Percentiles rank a stretch among this genome's conserved stretches.
Evolutionary conservation across 1,140 invertebrate species (phyloP).

Genomic region (Eurytemora carolleeae): DNA sequence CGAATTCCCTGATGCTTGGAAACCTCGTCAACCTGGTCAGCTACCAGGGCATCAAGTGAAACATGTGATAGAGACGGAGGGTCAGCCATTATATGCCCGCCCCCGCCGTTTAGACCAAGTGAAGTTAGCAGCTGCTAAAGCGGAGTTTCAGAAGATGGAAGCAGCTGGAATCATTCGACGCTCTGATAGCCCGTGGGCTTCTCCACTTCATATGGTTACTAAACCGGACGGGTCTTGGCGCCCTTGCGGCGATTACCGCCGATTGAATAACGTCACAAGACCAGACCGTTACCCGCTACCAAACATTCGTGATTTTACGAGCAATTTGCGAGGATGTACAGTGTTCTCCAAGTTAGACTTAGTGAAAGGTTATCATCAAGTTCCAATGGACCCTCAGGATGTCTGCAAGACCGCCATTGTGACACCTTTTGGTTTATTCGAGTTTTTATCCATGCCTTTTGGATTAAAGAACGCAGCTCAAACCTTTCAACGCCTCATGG

Average conservation of each 20-base stretch:
- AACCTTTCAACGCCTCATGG: too few species aligned
- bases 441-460: too few species aligned
- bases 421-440: too few species aligned
- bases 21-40: too few species aligned
- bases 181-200: too few species aligned
- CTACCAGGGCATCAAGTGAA: too few species aligned
- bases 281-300: constrained; percentile 26
- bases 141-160: not conserved
- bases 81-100: too few species aligned
- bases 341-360: constrained; percentile 18
- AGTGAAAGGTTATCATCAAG: too few species aligned
- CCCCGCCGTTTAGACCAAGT: too few species aligned
- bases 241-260: too few species aligned
- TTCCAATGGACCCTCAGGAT: constrained; percentile 18
- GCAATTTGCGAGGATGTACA: constrained; percentile 10
- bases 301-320: constrained; percentile 18
- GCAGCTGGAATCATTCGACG: constrained; percentile 21
- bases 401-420: constrained; percentile 22
- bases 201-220: constrained; percentile 20
- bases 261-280: too few species aligned
- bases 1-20: not conserved
- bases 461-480: constrained; percentile 27
- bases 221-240: constrained; percentile 22
- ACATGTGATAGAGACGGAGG: too few species aligned
- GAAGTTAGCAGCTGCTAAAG: not conserved